phyloP scores from a whole-genome alignment of 1,140 invertebrate species.

The Augochlora pura region DNA sequence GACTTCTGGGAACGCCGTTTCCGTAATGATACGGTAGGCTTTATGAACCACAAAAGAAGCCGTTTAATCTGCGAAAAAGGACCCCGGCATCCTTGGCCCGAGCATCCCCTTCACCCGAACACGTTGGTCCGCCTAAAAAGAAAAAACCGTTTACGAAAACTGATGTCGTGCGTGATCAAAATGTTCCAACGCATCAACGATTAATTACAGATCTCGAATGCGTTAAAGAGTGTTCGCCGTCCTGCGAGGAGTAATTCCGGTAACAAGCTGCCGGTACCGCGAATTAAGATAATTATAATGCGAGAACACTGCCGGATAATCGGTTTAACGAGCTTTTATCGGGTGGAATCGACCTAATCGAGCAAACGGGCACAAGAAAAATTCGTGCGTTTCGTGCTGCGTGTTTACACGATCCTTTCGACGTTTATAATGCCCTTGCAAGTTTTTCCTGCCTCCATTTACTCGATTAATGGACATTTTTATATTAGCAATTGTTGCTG shows the following conservation, averaged over 20 bases:
- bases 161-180: conserved; percentile 1
- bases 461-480: too few relatives aligned
- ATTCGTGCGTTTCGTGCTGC: too few relatives aligned
- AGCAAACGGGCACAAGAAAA: not conserved
- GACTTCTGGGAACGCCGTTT: conserved; percentile 21
- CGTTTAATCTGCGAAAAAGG: conserved; percentile 13
- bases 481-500: too few relatives aligned
- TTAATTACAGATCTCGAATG: not conserved
- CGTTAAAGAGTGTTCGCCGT: not conserved
- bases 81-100: conserved; percentile 1
- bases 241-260: not conserved
- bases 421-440: too few relatives aligned
- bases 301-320: not conserved
- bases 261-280: not conserved
- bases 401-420: too few relatives aligned
- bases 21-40: conserved; percentile 15
- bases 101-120: not conserved
- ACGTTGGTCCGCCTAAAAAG: not conserved
- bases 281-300: conserved; percentile 1
- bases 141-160: not conserved
- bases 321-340: not conserved
- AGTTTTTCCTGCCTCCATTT: too few relatives aligned
- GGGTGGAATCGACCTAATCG: not conserved
- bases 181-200: not conserved
- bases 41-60: conserved; percentile 8